Evolutionary conservation across 2,888 invertebrate species (phyloP).

Genomic region (Plagiodera versicolora): DNA sequence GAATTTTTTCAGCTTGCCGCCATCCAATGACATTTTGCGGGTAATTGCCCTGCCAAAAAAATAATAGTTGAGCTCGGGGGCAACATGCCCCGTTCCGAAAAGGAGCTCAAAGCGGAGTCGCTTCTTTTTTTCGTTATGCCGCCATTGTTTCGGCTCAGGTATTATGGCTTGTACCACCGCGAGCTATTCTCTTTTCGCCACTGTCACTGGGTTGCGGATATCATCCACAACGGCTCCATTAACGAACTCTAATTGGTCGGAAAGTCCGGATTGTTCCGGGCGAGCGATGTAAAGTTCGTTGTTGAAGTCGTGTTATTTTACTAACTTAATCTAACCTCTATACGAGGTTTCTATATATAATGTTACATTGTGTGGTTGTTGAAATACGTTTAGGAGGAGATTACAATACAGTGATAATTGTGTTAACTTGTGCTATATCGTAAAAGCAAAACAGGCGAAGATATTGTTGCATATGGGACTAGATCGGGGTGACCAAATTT

Average conservation of each 20-base stretch:
- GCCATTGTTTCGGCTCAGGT: slow-evolving; percentile 45
- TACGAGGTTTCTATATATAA: too few species aligned
- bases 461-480: too few species aligned
- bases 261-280: slow-evolving; percentile 12
- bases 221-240: slow-evolving; percentile 49
- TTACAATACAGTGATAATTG: too few species aligned
- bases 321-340: too few species aligned
- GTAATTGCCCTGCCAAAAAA: background rate
- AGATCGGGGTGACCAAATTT: too few species aligned
- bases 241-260: slow-evolving; percentile 50
- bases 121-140: slow-evolving; percentile 50
- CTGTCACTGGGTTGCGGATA: slow-evolving; percentile 25
- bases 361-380: too few species aligned
- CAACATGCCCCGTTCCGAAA: slow-evolving; percentile 27
- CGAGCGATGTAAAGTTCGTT: background rate
- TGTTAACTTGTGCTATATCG: too few species aligned
- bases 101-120: slow-evolving; percentile 41
- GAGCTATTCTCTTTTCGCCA: slow-evolving; percentile 16
- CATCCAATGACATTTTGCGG: background rate
- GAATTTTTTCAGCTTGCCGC: too few species aligned
- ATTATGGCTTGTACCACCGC: slow-evolving; percentile 19
- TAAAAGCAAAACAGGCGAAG: too few species aligned
- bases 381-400: too few species aligned
- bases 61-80: background rate
- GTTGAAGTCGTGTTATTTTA: background rate